Conservation (phyloP, 92 coral and sea anemone species). For the Muricea muricata region DNA sequence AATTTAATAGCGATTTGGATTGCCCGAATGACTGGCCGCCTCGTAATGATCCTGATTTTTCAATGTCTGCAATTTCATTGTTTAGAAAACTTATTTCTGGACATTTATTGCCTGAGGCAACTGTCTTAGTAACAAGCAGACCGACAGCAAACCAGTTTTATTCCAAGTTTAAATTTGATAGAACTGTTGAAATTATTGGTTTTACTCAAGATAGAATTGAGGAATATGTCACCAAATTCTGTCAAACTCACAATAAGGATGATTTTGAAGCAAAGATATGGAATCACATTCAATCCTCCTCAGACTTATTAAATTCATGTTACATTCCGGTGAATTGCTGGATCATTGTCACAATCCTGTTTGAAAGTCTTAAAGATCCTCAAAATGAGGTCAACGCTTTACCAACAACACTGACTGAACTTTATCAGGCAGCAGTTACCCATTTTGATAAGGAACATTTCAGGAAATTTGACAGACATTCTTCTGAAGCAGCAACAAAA, state of each 20-base stretch:
- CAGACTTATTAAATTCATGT: slow-evolving; percentile 52
- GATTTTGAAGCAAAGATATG: not conserved
- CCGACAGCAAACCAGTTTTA: slow-evolving; percentile 55
- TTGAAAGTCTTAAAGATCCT: not conserved
- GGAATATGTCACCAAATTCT: slow-evolving; percentile 48
- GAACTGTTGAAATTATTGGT: slow-evolving; percentile 65
- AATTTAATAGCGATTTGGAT: slow-evolving; percentile 16
- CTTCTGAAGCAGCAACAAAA: not conserved
- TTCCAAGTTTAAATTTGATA: slow-evolving; percentile 19
- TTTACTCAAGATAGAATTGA: slow-evolving; percentile 62
- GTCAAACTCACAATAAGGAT: not conserved
- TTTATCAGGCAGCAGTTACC: not conserved
- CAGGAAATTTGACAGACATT: not conserved
- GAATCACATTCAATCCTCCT: slow-evolving; percentile 39
- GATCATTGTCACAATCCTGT: slow-evolving; percentile 40
- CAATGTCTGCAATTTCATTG: slow-evolving; percentile 55
- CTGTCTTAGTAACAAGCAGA: slow-evolving; percentile 62
- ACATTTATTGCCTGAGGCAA: slow-evolving; percentile 57
- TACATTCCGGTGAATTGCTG: slow-evolving; percentile 70
- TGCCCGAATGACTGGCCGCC: not conserved
- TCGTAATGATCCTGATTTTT: not conserved
- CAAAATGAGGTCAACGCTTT: not conserved
- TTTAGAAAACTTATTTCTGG: slow-evolving; percentile 55
- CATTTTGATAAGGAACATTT: not conserved
- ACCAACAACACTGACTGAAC: slow-evolving; percentile 27